These are phyloP conservation scores for Speoplatyrhinus poulsoni DNA, from an alignment of 2,113 vertebrate species.

Conservation along the genomic window DNA sequence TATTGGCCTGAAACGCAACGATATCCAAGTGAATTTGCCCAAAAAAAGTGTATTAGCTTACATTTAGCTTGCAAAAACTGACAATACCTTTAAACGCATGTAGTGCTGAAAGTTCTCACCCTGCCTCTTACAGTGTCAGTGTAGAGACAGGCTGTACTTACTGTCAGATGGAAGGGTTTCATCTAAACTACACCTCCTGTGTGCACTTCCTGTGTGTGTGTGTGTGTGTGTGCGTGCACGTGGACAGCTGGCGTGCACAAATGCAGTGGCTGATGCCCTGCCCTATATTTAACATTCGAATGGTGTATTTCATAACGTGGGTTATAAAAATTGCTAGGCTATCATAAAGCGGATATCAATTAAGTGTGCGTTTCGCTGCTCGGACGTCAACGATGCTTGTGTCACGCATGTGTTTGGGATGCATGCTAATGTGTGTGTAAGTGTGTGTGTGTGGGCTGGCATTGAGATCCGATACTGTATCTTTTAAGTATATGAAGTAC, in stretches of 20 bases:
- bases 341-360: not conserved
- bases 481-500: not conserved
- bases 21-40: too few species aligned
- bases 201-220: not conserved
- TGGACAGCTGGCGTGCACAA: not conserved
- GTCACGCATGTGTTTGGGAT: not conserved
- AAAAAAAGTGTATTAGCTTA: too few species aligned
- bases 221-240: conserved; percentile 2
- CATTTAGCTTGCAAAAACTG: too few species aligned
- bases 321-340: too few species aligned
- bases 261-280: too few species aligned
- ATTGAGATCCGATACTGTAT: too few species aligned
- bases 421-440: not conserved
- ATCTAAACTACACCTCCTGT: conserved; percentile 10
- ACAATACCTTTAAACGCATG: too few species aligned
- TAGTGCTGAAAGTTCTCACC: too few species aligned
- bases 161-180: conserved; percentile 9
- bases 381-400: not conserved
- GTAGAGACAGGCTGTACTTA: conserved; percentile 35
- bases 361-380: not conserved
- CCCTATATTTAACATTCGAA: too few species aligned
- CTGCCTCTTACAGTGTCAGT: conserved; percentile 1
- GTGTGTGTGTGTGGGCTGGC: too few species aligned
- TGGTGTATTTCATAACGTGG: too few species aligned
- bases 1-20: too few species aligned